A percentile compares a stretch with the other conserved stretches of the same genome.
phyloP scores from a whole-genome alignment of 2,888 invertebrate genomes.

The Eumerus sabulonum region DNA sequence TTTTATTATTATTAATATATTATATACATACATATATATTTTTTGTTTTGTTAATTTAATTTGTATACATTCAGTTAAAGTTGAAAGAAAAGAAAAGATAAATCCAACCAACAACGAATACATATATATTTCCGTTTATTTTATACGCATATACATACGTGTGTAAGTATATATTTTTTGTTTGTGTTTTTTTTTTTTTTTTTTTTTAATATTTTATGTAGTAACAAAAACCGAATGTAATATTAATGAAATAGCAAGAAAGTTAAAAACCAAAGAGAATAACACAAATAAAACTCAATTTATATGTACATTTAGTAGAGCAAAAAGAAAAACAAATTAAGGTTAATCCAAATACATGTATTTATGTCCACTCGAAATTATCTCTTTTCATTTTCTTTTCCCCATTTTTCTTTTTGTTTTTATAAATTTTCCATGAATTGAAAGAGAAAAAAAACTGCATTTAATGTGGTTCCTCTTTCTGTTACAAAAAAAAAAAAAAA shows the following conservation, averaged over 20 bases:
- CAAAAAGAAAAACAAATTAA: too few relatives aligned
- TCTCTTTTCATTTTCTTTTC: too few relatives aligned
- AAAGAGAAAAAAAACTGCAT: slow-evolving; percentile 30
- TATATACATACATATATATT: slow-evolving; percentile 28
- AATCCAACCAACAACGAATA: slow-evolving; percentile 12
- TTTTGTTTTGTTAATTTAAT: slow-evolving; percentile 64
- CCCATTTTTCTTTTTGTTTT: too few relatives aligned
- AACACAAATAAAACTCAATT: slow-evolving; percentile 40
- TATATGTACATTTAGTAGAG: slow-evolving; percentile 23
- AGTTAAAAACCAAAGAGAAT: slow-evolving; percentile 54
- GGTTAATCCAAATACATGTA: too few relatives aligned
- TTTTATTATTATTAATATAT: slow-evolving; percentile 55
- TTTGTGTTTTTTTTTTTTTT: slow-evolving; percentile 49
- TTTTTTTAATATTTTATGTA: slow-evolving; percentile 56
- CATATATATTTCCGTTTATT: slow-evolving; percentile 57
- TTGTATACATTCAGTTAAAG: slow-evolving; percentile 45
- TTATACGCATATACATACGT: slow-evolving; percentile 1
- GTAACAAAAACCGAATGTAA: not conserved
- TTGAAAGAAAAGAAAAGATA: not conserved
- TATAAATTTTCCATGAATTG: slow-evolving; percentile 44
- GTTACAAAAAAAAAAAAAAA: slow-evolving; percentile 28
- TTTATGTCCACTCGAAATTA: too few relatives aligned
- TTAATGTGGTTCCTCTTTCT: slow-evolving; percentile 37
- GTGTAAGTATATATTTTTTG: slow-evolving; percentile 28
- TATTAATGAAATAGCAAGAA: slow-evolving; percentile 56